Percentiles rank a stretch among this genome's conserved stretches.
Evolutionary conservation across 2,113 vertebrate species (phyloP).

Genomic region (Ictalurus punctatus): DNA sequence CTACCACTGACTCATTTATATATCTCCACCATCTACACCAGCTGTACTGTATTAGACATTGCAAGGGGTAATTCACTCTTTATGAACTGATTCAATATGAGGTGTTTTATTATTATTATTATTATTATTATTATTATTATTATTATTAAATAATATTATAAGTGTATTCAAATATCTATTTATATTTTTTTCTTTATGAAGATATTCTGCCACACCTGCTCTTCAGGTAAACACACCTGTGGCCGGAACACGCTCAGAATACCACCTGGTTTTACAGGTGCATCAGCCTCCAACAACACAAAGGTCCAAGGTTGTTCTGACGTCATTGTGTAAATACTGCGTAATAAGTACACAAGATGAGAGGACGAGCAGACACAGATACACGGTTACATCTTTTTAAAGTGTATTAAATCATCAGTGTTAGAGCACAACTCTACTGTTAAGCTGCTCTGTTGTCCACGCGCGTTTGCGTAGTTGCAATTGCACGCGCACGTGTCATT

Average conservation of each 20-base stretch:
- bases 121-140: background rate
- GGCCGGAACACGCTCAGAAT: background rate
- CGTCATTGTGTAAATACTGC: conserved; percentile 41
- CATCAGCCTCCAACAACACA: background rate
- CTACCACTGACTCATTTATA: background rate
- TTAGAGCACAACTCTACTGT: background rate
- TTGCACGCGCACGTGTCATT: background rate
- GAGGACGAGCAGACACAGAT: background rate
- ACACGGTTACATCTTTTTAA: no score
- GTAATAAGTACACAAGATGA: conserved; percentile 5
- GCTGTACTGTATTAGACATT: background rate
- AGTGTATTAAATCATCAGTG: no score
- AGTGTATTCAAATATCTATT: background rate
- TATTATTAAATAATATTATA: background rate
- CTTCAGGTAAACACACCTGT: conserved; percentile 3
- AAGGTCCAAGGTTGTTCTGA: conserved; percentile 32
- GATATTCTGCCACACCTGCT: background rate
- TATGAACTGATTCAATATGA: background rate
- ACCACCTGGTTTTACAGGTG: conserved; percentile 25
- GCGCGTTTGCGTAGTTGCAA: background rate
- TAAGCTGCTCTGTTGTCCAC: background rate
- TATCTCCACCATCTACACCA: background rate
- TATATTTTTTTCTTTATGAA: background rate
- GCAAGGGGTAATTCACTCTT: background rate
- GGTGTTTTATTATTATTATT: background rate